Conservation (phyloP, 2,797 vertebrate species). For the Lycodopsis pacificus region DNA sequence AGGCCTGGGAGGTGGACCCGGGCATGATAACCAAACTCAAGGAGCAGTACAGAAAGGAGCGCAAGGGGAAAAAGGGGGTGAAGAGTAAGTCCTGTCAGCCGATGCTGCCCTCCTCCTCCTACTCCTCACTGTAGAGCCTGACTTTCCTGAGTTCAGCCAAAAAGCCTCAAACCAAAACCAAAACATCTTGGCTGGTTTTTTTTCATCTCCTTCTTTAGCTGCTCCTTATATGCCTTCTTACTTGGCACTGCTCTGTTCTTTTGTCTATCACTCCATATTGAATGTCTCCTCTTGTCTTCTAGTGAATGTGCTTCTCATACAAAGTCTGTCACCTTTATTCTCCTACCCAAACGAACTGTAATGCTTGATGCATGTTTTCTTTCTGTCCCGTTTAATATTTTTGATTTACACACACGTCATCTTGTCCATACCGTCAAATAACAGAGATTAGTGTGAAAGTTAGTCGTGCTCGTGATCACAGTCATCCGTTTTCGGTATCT, state of each 20-base stretch:
- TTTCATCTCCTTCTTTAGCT: constrained; percentile 80
- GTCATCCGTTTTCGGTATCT: constrained; percentile 44
- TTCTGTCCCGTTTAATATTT: constrained; percentile 43
- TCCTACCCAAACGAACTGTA: constrained; percentile 10
- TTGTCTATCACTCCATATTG: constrained; percentile 52
- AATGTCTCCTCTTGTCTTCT: constrained; percentile 47
- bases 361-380: constrained; percentile 58
- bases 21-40: constrained; percentile 99
- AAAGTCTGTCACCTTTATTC: constrained; percentile 23
- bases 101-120: constrained; percentile 79
- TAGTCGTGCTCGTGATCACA: constrained; percentile 9
- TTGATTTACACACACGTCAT: constrained; percentile 33
- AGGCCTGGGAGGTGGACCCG: constrained; percentile 99
- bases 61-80: constrained; percentile 99
- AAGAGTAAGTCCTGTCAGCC: constrained; percentile 98
- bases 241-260: constrained; percentile 84
- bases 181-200: constrained; percentile 60
- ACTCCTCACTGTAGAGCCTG: constrained; percentile 67
- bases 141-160: constrained; percentile 69
- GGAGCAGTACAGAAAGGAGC: constrained; percentile 99
- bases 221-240: constrained; percentile 77
- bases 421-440: constrained; percentile 28
- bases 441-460: constrained; percentile 23
- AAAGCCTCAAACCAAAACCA: constrained; percentile 60
- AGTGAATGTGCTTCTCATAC: constrained; percentile 19